These are phyloP conservation scores for Tarsius wallacei DNA, from an alignment of 2,797 vertebrate genomes.

Conservation along the genomic window DNA sequence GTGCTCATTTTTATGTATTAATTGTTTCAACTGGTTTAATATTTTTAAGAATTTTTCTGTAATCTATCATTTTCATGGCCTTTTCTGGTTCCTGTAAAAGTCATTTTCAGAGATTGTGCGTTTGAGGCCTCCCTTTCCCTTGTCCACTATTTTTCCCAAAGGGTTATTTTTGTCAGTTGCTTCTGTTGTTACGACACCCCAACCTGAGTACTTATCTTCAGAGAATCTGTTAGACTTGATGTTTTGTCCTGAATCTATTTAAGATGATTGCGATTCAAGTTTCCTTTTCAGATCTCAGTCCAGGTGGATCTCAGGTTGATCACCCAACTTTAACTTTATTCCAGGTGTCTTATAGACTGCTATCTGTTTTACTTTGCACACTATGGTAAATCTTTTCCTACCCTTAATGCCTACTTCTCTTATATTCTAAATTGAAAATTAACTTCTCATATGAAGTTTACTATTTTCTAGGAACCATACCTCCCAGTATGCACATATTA, in stretches of 20 bases:
- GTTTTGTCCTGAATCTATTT: not conserved
- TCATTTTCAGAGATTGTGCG: not conserved
- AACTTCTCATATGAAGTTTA: not conserved
- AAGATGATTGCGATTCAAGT: not conserved
- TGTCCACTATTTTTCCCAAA: not conserved
- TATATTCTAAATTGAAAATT: constrained; percentile 19
- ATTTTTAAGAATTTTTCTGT: not conserved
- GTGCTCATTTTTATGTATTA: not conserved
- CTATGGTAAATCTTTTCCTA: too few relatives aligned
- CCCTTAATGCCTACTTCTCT: not conserved
- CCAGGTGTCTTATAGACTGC: not conserved
- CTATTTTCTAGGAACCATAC: not conserved
- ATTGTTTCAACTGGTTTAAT: not conserved
- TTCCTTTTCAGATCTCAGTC: not conserved
- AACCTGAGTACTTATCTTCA: not conserved
- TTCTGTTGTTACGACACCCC: not conserved
- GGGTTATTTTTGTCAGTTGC: not conserved
- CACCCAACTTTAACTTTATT: not conserved
- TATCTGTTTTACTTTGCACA: too few relatives aligned
- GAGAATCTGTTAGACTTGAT: not conserved
- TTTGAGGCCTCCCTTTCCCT: not conserved
- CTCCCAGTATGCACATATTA: not conserved
- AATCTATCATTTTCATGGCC: not conserved
- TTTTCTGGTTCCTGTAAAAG: constrained; percentile 1
- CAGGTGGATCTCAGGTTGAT: not conserved